Evolutionary conservation across 92 coral and sea anemone species (phyloP), one percentile per base, ranked within the genome.

Genomic region (Umimayanthus kanabou): DNA sequence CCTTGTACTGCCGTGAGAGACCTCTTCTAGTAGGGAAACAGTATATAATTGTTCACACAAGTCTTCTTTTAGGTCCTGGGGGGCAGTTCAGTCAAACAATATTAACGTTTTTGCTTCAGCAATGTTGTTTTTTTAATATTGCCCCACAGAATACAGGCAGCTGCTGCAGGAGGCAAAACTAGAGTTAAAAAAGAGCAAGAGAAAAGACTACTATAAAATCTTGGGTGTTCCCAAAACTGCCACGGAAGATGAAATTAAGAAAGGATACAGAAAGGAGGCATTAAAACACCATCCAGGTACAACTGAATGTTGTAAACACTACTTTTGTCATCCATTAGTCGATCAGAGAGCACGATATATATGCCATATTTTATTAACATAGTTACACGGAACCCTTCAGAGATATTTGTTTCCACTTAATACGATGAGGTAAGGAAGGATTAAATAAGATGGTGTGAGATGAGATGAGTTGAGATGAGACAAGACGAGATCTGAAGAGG

Each of bases 161-260:
- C 75, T 95, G 65, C 92, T 97, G 11, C 98, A 97, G 23, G 98
- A 95, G 10, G 99, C 99, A n/a, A 97, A 97, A 89, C 81, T 97
- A 26, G 98, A 95, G 89, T 90, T 97, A 47, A 97, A 97, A 87
- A 97, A 95, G 84, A 97, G 99, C 88, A 95, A 97, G 89, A 89
- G 99, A 85, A 97, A 97, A 94, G 98, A 97, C 87, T 97, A 97
- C 77, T 97, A 97, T 76, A 97, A 97, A 82, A 93, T 92, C 43
- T 85, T 97, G 76, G 96, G 96, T 23, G 76, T 97, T 37, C 72
- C 93, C 39, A 93, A 95, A 80, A 92, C 84, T 69, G 93, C 94
- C n/a, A 29, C 94, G 6, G 99, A 95, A 33, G 93, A 92, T 33
- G 96, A 93, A 77, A 89, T 97, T 43, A 97, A 97, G 85, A 97